Evolutionary conservation across 2,888 invertebrate genomes (phyloP), one percentile per base, ranked within the genome.

Genomic region (Erpobdella octoculata): DNA sequence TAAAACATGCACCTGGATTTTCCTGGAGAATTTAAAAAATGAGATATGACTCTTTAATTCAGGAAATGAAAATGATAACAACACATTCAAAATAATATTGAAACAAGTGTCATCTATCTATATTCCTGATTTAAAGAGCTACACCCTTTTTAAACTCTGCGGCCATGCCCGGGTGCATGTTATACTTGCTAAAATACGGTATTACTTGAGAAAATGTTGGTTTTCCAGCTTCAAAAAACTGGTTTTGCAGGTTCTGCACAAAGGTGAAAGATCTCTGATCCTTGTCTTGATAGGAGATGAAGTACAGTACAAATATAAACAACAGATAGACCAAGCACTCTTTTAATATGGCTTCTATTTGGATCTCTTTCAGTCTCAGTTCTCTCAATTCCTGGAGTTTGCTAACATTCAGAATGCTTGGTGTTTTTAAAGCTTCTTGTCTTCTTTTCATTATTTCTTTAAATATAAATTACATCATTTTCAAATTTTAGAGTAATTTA

Each of bases 251-350:
- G 73, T 79, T 80, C 46, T 76, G 74, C 6, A 78, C 78, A 67
- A 77, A 78, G 15, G 72, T 58, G 75, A 76, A 82, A 4, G 80
- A 80, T 71, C 78, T 75, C 5, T 77, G 76, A 74, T 81, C 81
- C 18, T 82, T 76, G 68, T 81, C 79, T 75, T 82, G 82, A 75
- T 83, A 82, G 37, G 82, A 81, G 41, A 83, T 74, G 78, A 83
- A 83, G 78, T 83, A 81, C 33, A 83, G 76, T 61, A 82, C 76
- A 3, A 82, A 73, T 8, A 82, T 77, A 75, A 82, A 83, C 75
- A 82, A 78, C n/a, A 79, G 73, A 74, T 83, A 83, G 37, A 80
- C 73, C 18, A 75, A 25, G 71, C 75, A 75, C 33, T 75, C 75
- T 66, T 81, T 81, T 37, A 83, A 73, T 12, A 83, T 80, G 12